Evolutionary conservation across 2,888 invertebrate genomes (phyloP).

Genomic region (Eupithecia subumbrata): DNA sequence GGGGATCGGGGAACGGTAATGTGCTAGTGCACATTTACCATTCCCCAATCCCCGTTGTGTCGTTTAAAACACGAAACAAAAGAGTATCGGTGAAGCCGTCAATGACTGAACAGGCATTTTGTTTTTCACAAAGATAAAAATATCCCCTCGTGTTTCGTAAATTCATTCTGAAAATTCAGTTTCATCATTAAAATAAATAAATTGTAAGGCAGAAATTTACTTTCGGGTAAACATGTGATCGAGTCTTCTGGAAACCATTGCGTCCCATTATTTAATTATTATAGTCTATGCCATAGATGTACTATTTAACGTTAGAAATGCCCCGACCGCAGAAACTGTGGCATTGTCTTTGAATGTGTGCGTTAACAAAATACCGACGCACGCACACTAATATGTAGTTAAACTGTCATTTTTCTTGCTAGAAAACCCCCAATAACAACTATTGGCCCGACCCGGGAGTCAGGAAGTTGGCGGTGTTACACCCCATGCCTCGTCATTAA

Average conservation of each 20-base stretch:
- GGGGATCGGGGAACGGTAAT: too few relatives aligned
- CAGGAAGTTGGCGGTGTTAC: too few relatives aligned
- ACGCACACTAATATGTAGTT: too few relatives aligned
- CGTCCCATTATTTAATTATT: not conserved
- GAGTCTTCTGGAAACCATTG: not conserved
- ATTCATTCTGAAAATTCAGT: not conserved
- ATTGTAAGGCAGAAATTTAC: not conserved
- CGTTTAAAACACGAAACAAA: slow-evolving; percentile 15
- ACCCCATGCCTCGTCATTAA: too few relatives aligned
- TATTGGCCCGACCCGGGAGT: too few relatives aligned
- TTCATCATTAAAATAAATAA: not conserved
- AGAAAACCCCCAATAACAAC: too few relatives aligned
- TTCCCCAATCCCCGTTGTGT: slow-evolving; percentile 1
- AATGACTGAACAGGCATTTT: slow-evolving; percentile 5
- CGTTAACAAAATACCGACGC: too few relatives aligned
- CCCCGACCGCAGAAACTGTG: too few relatives aligned
- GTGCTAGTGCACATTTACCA: not conserved
- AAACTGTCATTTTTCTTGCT: too few relatives aligned
- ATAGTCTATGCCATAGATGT: too few relatives aligned
- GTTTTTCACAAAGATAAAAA: not conserved
- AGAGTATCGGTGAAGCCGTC: slow-evolving; percentile 11
- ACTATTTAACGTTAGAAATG: too few relatives aligned
- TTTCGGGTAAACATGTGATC: not conserved
- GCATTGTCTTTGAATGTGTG: too few relatives aligned
- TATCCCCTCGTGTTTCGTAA: not conserved